Evolutionary conservation across 2,113 vertebrate genomes (phyloP).

Genomic region (Pionites leucogaster): DNA sequence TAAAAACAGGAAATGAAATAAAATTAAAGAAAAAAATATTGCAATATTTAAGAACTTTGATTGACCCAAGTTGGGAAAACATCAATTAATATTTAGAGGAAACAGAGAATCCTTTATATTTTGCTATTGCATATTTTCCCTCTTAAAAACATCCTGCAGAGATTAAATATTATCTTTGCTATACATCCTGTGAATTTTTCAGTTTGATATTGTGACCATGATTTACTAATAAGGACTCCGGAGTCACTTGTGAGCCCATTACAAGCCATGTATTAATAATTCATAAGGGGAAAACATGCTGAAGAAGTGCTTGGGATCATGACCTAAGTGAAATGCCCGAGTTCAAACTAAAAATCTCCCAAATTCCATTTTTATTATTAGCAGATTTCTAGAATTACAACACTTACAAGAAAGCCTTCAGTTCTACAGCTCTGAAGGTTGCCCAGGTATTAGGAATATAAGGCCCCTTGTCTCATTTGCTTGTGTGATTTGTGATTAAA

Average conservation of each 20-base stretch:
- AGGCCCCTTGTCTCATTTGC: constrained; percentile 4
- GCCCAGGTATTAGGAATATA: constrained; percentile 7
- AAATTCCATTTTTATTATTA: constrained; percentile 64
- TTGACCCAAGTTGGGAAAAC: background rate
- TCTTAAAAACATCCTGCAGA: background rate
- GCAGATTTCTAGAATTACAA: constrained; percentile 47
- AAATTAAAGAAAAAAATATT: background rate
- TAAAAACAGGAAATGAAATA: background rate
- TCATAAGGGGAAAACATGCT: constrained; percentile 59
- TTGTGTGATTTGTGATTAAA: constrained; percentile 21
- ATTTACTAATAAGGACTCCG: constrained; percentile 63
- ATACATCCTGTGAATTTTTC: background rate
- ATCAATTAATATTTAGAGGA: background rate
- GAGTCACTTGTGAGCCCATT: constrained; percentile 44
- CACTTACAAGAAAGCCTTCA: constrained; percentile 37
- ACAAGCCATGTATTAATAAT: constrained; percentile 71
- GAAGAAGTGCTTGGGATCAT: constrained; percentile 64
- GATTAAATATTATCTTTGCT: constrained; percentile 5
- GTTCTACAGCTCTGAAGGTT: background rate
- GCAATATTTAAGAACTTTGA: background rate
- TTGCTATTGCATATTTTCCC: background rate
- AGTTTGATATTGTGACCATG: constrained; percentile 34
- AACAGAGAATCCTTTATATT: background rate
- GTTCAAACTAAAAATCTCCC: constrained; percentile 43
- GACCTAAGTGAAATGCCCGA: constrained; percentile 45